Conservation (phyloP, 2,797 vertebrate genomes). For the Galaxias olidus region DNA sequence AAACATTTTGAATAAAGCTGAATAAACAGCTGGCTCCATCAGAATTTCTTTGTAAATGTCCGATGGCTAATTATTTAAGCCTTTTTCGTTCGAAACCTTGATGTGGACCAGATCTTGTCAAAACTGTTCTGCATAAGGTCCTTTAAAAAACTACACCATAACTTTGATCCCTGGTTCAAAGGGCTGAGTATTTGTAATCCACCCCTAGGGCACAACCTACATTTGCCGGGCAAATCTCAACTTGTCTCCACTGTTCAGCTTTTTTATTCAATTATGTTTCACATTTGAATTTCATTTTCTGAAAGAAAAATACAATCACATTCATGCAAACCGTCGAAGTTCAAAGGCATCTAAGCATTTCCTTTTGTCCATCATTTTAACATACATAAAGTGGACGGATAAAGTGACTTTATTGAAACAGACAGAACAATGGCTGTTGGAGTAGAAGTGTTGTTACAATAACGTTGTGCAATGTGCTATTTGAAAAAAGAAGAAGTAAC, state of each 20-base stretch:
- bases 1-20: too few species aligned
- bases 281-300: background rate
- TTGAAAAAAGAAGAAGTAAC: too few species aligned
- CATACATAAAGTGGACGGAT: too few species aligned
- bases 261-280: constrained; percentile 8
- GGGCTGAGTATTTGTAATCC: constrained; percentile 46
- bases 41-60: constrained; percentile 32
- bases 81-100: constrained; percentile 27
- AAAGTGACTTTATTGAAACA: too few species aligned
- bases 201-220: constrained; percentile 32
- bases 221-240: constrained; percentile 13
- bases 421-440: too few species aligned
- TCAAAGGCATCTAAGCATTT: too few species aligned
- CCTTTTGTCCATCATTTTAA: too few species aligned
- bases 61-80: constrained; percentile 32
- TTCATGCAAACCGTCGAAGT: too few species aligned
- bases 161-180: constrained; percentile 58
- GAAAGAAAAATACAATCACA: too few species aligned
- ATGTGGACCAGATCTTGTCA: constrained; percentile 50
- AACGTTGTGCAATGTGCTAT: too few species aligned
- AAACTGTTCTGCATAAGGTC: constrained; percentile 46
- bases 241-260: constrained; percentile 20
- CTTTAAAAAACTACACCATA: constrained; percentile 63
- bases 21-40: too few species aligned
- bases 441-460: too few species aligned